Evolutionary conservation across 2,888 invertebrate species (phyloP).

Genomic region (Muscina levida): DNA sequence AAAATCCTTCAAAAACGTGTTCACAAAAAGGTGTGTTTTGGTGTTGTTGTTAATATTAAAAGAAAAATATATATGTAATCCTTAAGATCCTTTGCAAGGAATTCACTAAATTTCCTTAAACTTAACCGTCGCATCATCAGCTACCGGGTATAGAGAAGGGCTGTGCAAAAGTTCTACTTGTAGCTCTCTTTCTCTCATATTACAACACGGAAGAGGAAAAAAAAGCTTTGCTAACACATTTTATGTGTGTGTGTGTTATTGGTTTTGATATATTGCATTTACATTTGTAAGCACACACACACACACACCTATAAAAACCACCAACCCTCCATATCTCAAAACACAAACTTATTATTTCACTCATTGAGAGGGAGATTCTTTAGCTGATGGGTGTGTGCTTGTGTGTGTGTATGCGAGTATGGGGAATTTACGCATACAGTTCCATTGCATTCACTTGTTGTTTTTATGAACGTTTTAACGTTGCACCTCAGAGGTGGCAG

Average conservation of each 20-base stretch:
- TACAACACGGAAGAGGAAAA: conserved; percentile 55
- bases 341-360: conserved; percentile 36
- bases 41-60: not conserved
- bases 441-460: no score
- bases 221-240: conserved; percentile 40
- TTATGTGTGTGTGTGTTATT: not conserved
- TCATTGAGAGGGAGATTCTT: no score
- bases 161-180: not conserved
- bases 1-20: not conserved
- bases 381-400: conserved; percentile 64
- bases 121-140: conserved; percentile 10
- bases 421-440: conserved; percentile 54
- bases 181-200: conserved; percentile 41
- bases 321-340: conserved; percentile 56
- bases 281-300: conserved; percentile 23
- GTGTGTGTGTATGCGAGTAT: conserved; percentile 50
- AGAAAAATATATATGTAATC: no score
- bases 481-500: conserved; percentile 74
- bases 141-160: conserved; percentile 3
- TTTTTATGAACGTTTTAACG: conserved; percentile 72
- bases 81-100: not conserved
- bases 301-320: conserved; percentile 64
- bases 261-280: not conserved
- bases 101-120: conserved; percentile 1
- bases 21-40: not conserved